Conservation (phyloP, 2,113 vertebrate species). For the Emydocephalus ijimae region DNA sequence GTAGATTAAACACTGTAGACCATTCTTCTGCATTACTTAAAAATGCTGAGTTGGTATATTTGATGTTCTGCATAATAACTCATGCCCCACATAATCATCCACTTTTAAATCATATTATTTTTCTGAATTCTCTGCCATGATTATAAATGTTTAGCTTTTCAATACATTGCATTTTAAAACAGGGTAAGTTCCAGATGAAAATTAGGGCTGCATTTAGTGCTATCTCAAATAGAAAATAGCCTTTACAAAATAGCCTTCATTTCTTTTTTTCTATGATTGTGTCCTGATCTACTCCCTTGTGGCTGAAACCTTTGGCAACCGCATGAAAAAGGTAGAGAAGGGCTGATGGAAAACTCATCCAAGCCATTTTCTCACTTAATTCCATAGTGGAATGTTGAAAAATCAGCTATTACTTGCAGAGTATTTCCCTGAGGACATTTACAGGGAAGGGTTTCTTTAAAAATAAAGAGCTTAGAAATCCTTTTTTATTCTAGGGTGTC, state of each 20-base stretch:
- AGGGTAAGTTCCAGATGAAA: background rate
- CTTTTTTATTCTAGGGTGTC: background rate
- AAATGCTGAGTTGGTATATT: background rate
- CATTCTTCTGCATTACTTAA: slow-evolving; percentile 16
- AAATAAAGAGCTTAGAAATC: background rate
- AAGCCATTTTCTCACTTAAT: background rate
- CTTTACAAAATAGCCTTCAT: background rate
- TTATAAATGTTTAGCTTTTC: background rate
- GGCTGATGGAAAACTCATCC: background rate
- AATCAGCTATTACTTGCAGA: background rate
- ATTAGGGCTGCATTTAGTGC: background rate
- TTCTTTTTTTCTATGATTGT: background rate
- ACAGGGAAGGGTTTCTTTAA: background rate
- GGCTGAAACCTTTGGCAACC: background rate
- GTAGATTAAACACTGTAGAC: slow-evolving; percentile 31
- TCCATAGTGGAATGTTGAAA: background rate
- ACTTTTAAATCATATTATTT: background rate
- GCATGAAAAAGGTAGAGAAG: background rate
- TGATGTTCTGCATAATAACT: background rate
- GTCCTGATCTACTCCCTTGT: background rate
- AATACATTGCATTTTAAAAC: background rate
- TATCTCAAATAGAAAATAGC: background rate
- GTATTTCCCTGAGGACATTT: background rate
- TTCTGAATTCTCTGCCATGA: background rate
- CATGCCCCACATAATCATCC: background rate